Evolutionary conservation across 2,888 invertebrate species (phyloP), one percentile per base, ranked within the genome.

Genomic region (Sinodicranocentrus sp.): DNA sequence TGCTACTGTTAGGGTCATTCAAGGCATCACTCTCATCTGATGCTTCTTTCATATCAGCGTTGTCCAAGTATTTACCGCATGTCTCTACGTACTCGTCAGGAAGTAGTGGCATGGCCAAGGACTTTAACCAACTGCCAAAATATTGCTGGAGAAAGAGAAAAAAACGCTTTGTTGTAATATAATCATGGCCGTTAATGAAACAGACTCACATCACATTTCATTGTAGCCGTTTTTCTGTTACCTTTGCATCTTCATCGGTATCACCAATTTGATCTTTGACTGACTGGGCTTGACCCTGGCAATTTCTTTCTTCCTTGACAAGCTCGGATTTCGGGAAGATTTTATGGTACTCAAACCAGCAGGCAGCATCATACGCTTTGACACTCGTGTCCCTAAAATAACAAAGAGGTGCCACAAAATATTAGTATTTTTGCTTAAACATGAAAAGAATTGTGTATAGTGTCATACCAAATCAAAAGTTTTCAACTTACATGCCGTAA

Each of bases 301-400:
- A 73, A 5, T n/a, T n/a, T n/a, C n/a, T n/a, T n/a, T n/a, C n/a
- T n/a, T n/a, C n/a, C n/a, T n/a, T n/a, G n/a, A n/a, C n/a, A n/a
- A n/a, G n/a, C n/a, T 57, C 26, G 0, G 71, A 33, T 13, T 73
- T 21, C 1, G 72, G 72, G 39, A 72, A 72, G 1, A 21, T 23
- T 23, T 73, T 59, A 13, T 57, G 23, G 21, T 43, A 33, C 23
- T 59, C 72, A 17, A 59, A 73, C 72, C 72, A 73, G 33, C 72
- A 73, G 1, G 61, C 59, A n/a, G 61, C 52, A 13, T 73, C 59
- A 13, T 59, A 73, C 13, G 72, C 59, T 8, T 1, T 1, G 23
- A n/a, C 25, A 33, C 59, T 59, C 72, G 57, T 72, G 1, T 54
- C 23, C 57, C 71, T 72, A 25, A 26, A 26, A 70, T 5, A 1